phyloP scores from a whole-genome alignment of 2,113 vertebrate species.

The Axis porcinus region DNA sequence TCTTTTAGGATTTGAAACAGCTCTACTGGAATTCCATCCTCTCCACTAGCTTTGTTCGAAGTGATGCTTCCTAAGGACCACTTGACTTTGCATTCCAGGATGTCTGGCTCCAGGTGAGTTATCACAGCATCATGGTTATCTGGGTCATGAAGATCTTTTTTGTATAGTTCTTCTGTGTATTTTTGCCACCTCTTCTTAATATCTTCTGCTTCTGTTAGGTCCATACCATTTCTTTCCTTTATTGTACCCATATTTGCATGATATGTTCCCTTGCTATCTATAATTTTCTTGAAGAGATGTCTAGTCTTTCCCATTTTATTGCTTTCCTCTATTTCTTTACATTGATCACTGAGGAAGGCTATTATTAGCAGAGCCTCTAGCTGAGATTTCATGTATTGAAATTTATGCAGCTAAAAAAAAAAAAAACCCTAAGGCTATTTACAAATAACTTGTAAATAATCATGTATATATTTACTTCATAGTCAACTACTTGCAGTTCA shows the following conservation, averaged over 20 bases:
- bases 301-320: neutral
- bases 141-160: neutral
- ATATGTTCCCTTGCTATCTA: neutral
- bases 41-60: neutral
- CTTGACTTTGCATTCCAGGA: neutral
- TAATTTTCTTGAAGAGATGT: neutral
- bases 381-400: slow-evolving; percentile 18
- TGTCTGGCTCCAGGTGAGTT: neutral
- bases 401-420: slow-evolving; percentile 35
- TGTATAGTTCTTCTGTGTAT: neutral
- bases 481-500: neutral
- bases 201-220: neutral
- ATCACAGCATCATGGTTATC: neutral
- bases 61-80: neutral
- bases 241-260: neutral
- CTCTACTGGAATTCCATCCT: neutral
- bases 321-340: neutral
- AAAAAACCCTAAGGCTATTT: slow-evolving; percentile 29
- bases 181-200: neutral
- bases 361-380: neutral
- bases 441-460: slow-evolving; percentile 53
- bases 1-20: neutral
- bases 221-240: neutral
- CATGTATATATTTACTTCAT: slow-evolving; percentile 1
- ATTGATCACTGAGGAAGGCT: neutral